Evolutionary conservation across 2,888 invertebrate species (phyloP).

Genomic region (Tribolium freemani): DNA sequence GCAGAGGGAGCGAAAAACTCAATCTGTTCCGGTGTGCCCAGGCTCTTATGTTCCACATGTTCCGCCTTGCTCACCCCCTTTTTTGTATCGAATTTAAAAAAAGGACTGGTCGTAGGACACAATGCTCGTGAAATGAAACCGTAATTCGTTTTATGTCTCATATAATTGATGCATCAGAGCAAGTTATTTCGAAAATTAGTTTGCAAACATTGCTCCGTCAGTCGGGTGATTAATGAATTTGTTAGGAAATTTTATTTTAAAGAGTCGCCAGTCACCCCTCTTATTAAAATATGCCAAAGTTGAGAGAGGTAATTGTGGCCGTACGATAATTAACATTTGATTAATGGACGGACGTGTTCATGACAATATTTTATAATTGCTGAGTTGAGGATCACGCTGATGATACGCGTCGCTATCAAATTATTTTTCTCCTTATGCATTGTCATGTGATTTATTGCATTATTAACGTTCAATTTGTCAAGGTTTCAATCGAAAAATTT

Average conservation of each 20-base stretch:
- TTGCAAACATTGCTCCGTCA: constrained; percentile 38
- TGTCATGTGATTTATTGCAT: constrained; percentile 44
- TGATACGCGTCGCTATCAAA: constrained; percentile 36
- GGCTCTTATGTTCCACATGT: constrained; percentile 49
- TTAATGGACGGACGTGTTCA: constrained; percentile 54
- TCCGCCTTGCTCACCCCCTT: constrained; percentile 38
- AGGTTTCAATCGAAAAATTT: constrained; percentile 15
- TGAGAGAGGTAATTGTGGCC: constrained; percentile 51
- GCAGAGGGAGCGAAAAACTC: constrained; percentile 51
- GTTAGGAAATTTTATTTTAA: constrained; percentile 58
- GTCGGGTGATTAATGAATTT: constrained; percentile 57
- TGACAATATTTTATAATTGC: constrained; percentile 55
- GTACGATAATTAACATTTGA: constrained; percentile 53
- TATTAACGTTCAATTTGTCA: constrained; percentile 42
- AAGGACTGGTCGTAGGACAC: constrained; percentile 5
- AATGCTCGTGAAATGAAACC: constrained; percentile 29
- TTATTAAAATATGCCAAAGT: constrained; percentile 52
- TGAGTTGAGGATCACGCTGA: constrained; percentile 35
- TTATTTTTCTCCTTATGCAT: constrained; percentile 38
- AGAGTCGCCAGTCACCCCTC: constrained; percentile 58
- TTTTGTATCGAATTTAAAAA: constrained; percentile 31
- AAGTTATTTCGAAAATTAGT: constrained; percentile 44
- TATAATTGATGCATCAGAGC: constrained; percentile 40
- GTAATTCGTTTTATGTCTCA: constrained; percentile 28
- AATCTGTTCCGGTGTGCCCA: constrained; percentile 50